These are phyloP conservation scores for Toxotes lorentzi DNA, from an alignment of 2,797 vertebrate genomes.

Conservation along the genomic window DNA sequence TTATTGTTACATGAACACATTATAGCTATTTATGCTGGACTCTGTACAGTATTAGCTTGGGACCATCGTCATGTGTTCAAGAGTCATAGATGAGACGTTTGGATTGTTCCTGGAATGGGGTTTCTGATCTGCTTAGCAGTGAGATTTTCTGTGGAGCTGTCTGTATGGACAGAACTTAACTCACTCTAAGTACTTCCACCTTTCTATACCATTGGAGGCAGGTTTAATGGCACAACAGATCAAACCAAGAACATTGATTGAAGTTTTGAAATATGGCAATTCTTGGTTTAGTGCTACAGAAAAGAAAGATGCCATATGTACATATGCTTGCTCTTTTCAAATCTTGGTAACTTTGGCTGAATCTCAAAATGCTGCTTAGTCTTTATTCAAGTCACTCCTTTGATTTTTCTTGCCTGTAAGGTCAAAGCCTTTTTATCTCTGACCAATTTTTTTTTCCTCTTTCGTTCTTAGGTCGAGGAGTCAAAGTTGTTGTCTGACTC, in stretches of 20 bases:
- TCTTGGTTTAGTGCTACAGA: neutral
- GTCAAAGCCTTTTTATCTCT: slow-evolving; percentile 66
- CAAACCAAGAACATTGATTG: neutral
- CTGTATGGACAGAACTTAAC: neutral
- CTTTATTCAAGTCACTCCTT: slow-evolving; percentile 69
- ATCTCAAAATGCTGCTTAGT: slow-evolving; percentile 62
- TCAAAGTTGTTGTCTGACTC: slow-evolving; percentile 71
- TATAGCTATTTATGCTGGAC: neutral
- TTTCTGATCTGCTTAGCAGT: neutral
- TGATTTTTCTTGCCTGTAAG: slow-evolving; percentile 65
- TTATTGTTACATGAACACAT: neutral
- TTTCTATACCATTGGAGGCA: neutral
- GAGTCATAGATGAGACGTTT: neutral
- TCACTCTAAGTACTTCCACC: neutral
- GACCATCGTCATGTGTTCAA: neutral
- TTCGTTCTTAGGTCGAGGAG: slow-evolving; percentile 64
- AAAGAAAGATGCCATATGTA: slow-evolving; percentile 3
- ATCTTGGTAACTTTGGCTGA: slow-evolving; percentile 49
- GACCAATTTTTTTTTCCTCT: slow-evolving; percentile 51
- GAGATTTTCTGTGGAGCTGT: neutral
- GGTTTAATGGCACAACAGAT: slow-evolving; percentile 6
- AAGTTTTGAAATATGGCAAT: neutral
- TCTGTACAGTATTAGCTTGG: neutral
- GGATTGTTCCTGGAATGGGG: neutral
- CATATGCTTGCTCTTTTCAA: slow-evolving; percentile 25